These are phyloP conservation scores for Tetramorium parvispinum DNA, from an alignment of 1,140 invertebrate species.

Conservation along the genomic window DNA sequence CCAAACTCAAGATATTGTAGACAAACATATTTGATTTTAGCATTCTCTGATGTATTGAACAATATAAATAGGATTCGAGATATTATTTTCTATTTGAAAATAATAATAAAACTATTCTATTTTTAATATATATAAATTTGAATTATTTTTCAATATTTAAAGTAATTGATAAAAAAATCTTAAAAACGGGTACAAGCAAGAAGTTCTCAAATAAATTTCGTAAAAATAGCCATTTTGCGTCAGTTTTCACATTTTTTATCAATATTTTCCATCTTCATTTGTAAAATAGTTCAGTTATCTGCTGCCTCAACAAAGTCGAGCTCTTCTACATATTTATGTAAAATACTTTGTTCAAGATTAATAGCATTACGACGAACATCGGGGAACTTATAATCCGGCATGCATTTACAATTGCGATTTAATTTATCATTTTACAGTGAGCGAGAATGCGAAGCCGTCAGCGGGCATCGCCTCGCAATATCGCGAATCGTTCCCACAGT, in stretches of 20 bases:
- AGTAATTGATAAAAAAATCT: background rate
- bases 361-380: slow-evolving; percentile 18
- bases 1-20: background rate
- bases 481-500: slow-evolving; percentile 52
- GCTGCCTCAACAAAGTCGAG: background rate
- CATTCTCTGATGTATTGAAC: background rate
- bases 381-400: slow-evolving; percentile 32
- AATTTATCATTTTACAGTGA: slow-evolving; percentile 53
- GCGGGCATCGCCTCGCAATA: slow-evolving; percentile 29
- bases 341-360: slow-evolving; percentile 33
- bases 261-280: background rate
- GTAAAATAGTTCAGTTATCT: background rate
- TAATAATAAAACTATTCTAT: background rate
- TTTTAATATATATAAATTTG: background rate
- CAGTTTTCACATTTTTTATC: background rate
- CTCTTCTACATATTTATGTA: slow-evolving; percentile 38
- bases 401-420: slow-evolving; percentile 39
- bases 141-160: background rate
- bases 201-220: background rate
- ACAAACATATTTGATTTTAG: slow-evolving; percentile 1
- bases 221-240: background rate
- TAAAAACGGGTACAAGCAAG: background rate
- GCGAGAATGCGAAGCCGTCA: background rate
- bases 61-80: background rate
- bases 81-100: background rate